phyloP scores from a whole-genome alignment of 2,888 invertebrate species.

The Bursaphelenchus okinawaensis region DNA sequence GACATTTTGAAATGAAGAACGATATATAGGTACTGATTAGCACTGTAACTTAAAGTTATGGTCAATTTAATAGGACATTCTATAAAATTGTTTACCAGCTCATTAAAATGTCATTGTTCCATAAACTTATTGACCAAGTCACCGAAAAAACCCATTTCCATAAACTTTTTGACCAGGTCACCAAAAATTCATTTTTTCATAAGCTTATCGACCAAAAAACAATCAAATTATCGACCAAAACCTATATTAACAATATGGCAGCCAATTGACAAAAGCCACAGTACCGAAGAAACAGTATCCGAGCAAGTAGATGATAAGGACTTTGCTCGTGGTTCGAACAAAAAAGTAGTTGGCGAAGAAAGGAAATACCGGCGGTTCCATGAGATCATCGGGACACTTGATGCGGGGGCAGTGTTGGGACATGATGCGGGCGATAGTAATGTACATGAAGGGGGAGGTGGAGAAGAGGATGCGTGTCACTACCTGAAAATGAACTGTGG shows the following conservation, averaged over 20 bases:
- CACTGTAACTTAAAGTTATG: no score
- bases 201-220: background rate
- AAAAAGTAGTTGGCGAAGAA: conserved; percentile 32
- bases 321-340: conserved; percentile 27
- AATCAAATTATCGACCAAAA: background rate
- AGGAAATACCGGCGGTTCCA: conserved; percentile 34
- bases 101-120: no score
- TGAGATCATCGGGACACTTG: conserved; percentile 27
- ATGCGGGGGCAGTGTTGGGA: conserved; percentile 31
- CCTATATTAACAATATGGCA: conserved; percentile 41
- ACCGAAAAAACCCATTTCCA: no score
- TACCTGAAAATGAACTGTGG: background rate
- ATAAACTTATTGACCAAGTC: no score
- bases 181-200: background rate
- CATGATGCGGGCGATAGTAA: conserved; percentile 38
- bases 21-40: no score
- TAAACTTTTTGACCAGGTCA: no score
- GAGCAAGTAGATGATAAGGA: conserved; percentile 36
- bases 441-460: conserved; percentile 42
- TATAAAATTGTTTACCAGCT: no score
- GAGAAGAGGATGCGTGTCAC: conserved; percentile 46
- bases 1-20: no score
- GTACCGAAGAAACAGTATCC: conserved; percentile 43
- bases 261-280: conserved; percentile 44
- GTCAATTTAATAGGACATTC: no score